Percentiles rank a stretch among this genome's conserved stretches.
These are phyloP conservation scores for Pantala flavescens DNA, from an alignment of 1,140 invertebrate genomes.

Conservation along the genomic window DNA sequence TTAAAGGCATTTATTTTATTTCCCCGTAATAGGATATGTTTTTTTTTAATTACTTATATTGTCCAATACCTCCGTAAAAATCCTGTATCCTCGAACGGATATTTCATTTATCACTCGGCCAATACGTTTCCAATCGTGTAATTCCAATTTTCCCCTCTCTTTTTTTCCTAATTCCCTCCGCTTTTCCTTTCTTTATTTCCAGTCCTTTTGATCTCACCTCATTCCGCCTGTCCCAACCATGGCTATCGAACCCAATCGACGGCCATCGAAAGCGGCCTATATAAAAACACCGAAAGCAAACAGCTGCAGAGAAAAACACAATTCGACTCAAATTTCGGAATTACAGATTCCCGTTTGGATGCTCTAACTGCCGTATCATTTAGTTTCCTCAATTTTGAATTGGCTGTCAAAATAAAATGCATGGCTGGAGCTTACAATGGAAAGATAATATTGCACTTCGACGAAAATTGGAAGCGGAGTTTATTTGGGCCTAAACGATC, in stretches of 20 bases:
- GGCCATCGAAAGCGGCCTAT: neutral
- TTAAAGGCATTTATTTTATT: too few relatives aligned
- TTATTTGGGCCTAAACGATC: too few relatives aligned
- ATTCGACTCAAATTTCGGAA: neutral
- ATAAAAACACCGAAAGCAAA: too few relatives aligned
- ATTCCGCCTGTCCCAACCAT: neutral
- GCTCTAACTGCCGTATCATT: neutral
- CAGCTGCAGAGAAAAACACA: neutral
- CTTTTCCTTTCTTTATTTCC: too few relatives aligned
- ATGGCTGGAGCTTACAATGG: neutral
- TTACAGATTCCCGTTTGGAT: neutral
- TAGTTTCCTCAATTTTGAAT: neutral
- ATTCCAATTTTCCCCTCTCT: too few relatives aligned
- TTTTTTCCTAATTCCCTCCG: too few relatives aligned
- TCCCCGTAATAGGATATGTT: too few relatives aligned
- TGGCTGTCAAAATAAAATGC: neutral
- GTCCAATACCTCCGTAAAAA: too few relatives aligned
- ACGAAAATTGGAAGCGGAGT: neutral
- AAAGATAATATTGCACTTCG: conserved; percentile 5
- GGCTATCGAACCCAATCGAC: neutral
- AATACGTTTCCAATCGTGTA: too few relatives aligned
- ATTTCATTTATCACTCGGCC: too few relatives aligned
- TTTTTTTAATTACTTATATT: too few relatives aligned
- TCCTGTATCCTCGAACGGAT: too few relatives aligned
- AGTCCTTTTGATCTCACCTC: neutral